phyloP scores from a whole-genome alignment of 2,113 vertebrate genomes.

The Aplodontia rufa region DNA sequence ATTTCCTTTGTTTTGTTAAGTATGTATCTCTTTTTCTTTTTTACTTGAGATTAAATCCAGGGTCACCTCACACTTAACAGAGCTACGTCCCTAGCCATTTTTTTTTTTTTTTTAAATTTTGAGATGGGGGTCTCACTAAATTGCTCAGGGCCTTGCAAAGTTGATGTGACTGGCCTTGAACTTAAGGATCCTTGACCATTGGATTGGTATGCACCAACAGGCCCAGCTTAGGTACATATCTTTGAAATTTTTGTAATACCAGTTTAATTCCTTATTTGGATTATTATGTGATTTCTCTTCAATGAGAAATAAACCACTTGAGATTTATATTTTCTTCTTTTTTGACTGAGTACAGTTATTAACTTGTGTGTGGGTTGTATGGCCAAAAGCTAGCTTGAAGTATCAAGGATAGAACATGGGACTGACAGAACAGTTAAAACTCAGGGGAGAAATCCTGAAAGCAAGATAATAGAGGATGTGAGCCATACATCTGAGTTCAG shows the following conservation, averaged over 20 bases:
- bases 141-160: no score
- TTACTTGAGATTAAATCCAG: no score
- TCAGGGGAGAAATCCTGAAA: background rate
- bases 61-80: no score
- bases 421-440: background rate
- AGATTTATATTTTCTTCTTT: background rate
- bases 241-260: background rate
- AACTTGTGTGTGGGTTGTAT: background rate
- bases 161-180: no score
- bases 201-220: no score
- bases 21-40: background rate
- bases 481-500: background rate
- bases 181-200: no score
- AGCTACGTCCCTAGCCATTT: no score
- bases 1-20: background rate
- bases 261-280: constrained; percentile 13
- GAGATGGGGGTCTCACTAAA: no score
- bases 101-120: no score
- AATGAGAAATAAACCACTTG: background rate
- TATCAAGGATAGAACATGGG: background rate
- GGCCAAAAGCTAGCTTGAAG: background rate
- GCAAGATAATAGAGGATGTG: background rate
- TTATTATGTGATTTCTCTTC: background rate
- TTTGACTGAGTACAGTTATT: background rate
- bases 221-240: background rate